Base-by-base conservation (phyloP, 1,140 invertebrate genomes). In the Trypoxylus dichotomus region DNA sequence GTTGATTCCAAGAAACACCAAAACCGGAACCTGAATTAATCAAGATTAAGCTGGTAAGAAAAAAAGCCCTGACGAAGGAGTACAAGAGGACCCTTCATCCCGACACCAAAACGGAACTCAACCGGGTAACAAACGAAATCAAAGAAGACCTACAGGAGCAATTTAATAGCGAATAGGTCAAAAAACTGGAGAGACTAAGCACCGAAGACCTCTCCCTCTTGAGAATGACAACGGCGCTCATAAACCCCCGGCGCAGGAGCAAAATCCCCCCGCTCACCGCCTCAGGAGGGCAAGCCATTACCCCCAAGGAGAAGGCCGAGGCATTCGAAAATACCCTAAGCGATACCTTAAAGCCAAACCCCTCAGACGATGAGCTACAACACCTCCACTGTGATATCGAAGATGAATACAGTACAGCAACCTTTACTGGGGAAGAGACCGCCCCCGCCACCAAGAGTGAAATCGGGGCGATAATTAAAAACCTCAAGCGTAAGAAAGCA, bases 401-500 rank as follows among this genome's bases (percentile, higher is more conserved):
- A 7, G 32, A 37, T 3, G 1, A 37, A 37, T 0, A 7, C 1
- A 68, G 15, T 13, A 19, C 27, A 0, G n/a, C 7, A 68, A 13
- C n/a, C 6, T 3, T 0, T 19, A 1, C 5, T 6, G 3, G 2
- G 24, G 63, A 19, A 21, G 63, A 21, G 21, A 68, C 19, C 43
- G 15, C 43, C 3, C 10, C 10, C 2, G 13, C 3, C 11, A 47
- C 43, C 43, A 47, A 13, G 15, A 13, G 15, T 3, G 43, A 68
- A 27, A n/a, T 68, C 11, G 75, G 79, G 78, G 68, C 71, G 83
- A 75, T 83, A 82, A 79, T 77, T 84, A 41, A 71, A 77, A 77
- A 78, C 73, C 47, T 87, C 79, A 82, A 43, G 86, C 43, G 74
- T 29, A 43, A 72, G 77, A 47, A 82, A 85, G 81, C 83, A 78